Evolutionary conservation across 2,113 vertebrate genomes (phyloP), one percentile per base, ranked within the genome.

Genomic region (Aptenodytes patagonicus): DNA sequence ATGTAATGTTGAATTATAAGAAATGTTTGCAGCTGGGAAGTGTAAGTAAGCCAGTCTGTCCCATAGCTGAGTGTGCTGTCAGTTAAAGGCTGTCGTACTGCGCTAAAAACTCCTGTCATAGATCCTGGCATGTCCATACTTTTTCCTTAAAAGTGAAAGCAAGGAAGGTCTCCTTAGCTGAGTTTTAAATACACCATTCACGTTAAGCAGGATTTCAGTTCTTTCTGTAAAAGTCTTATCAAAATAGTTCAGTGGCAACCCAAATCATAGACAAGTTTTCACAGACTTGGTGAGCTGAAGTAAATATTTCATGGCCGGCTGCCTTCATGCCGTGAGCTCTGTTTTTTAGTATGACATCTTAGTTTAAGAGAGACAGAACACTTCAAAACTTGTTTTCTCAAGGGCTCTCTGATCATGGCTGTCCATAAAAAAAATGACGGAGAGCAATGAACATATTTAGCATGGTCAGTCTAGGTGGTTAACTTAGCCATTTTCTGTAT

Each of bases 101-200:
- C 1, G 2, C 21, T 42, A 24, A 64, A 22, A 3, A 17, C 25
- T 86, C 26, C 34, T 54, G 0, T 29, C 32, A 64, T 1, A 49
- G 31, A 44, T 51, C 17, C 38, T 49, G 34, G 2, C 13, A 32
- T 11, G 9, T 28, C 60, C 12, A 3, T 69, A 12, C 1, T 42
- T 70, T 28, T 52, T 52, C 44, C 49, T 61, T 22, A 70, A 70
- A 70, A 42, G 25, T 21, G 34, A 82, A 13, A 13, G 3, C 36
- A 87, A 14, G 9, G 6, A 17, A 66, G 6, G 11, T 28, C n/a
- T 40, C 49, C 32, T 78, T 25, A 71, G 12, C 11, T 73, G 54
- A 38, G 29, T 87, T 77, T 81, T 69, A 69, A 60, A 13, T 24
- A 34, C 17, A 65, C 5, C 7, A n/a, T 70, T 38, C 46, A 61